These are phyloP conservation scores for Saccostrea glomerata DNA, from an alignment of 1,140 invertebrate genomes.

Conservation along the genomic window DNA sequence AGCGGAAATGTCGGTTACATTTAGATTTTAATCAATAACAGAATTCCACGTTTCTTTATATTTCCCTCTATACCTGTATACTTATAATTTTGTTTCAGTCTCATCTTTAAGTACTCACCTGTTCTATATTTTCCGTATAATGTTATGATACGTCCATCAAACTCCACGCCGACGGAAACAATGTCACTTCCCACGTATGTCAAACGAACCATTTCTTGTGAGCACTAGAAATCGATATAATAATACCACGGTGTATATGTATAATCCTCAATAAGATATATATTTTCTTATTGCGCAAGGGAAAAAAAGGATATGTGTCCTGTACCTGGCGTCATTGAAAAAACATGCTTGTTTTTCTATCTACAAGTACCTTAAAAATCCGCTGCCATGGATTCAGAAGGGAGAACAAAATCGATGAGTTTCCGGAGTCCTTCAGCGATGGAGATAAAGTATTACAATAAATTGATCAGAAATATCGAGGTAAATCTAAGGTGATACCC, in stretches of 20 bases:
- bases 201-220: not conserved
- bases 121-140: not conserved
- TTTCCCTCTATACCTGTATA: not conserved
- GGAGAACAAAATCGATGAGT: conserved; percentile 9
- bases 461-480: not conserved
- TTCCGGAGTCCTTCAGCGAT: not conserved
- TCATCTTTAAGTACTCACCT: not conserved
- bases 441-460: not conserved
- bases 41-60: no score
- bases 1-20: not conserved
- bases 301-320: no score
- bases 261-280: not conserved
- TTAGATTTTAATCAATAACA: no score
- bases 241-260: not conserved
- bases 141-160: not conserved
- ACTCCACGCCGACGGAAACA: not conserved
- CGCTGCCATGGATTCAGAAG: conserved; percentile 12
- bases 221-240: not conserved
- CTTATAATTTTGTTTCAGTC: not conserved
- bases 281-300: not conserved
- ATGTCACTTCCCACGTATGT: not conserved
- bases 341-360: not conserved
- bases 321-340: not conserved
- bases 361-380: not conserved
- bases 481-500: not conserved